Evolutionary conservation across 2,797 vertebrate species (phyloP).

Genomic region (Salmo trutta): DNA sequence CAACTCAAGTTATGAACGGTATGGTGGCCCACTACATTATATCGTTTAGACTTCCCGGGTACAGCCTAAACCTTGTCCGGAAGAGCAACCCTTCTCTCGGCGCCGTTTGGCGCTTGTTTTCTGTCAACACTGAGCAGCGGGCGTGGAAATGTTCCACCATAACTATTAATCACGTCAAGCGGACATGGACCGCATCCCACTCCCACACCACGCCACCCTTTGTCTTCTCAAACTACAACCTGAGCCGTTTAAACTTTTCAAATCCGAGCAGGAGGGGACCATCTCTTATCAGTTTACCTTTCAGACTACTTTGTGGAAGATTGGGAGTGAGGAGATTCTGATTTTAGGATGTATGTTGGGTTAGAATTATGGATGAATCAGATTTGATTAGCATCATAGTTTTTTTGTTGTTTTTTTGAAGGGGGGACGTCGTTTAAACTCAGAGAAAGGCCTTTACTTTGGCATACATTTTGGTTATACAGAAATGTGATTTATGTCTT

Average conservation of each 20-base stretch:
- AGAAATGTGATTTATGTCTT: neutral
- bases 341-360: neutral
- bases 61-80: neutral
- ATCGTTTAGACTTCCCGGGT: conserved; percentile 1
- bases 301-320: neutral
- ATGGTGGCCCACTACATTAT: neutral
- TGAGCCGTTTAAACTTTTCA: conserved; percentile 57
- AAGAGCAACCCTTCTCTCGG: conserved; percentile 47
- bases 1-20: neutral
- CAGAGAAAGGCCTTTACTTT: neutral
- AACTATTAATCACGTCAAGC: conserved; percentile 85
- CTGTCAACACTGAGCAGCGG: conserved; percentile 73
- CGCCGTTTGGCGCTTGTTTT: conserved; percentile 76
- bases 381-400: no score
- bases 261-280: neutral
- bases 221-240: conserved; percentile 72
- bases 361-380: conserved; percentile 8
- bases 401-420: neutral
- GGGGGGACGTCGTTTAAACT: neutral
- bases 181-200: conserved; percentile 75
- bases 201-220: conserved; percentile 69
- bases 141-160: conserved; percentile 71
- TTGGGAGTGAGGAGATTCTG: neutral
- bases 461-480: neutral
- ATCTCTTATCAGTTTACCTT: conserved; percentile 6